Evolutionary conservation across 2,888 invertebrate genomes (phyloP), one percentile per base, ranked within the genome.

Genomic region (Drosophila kuntzei): DNA sequence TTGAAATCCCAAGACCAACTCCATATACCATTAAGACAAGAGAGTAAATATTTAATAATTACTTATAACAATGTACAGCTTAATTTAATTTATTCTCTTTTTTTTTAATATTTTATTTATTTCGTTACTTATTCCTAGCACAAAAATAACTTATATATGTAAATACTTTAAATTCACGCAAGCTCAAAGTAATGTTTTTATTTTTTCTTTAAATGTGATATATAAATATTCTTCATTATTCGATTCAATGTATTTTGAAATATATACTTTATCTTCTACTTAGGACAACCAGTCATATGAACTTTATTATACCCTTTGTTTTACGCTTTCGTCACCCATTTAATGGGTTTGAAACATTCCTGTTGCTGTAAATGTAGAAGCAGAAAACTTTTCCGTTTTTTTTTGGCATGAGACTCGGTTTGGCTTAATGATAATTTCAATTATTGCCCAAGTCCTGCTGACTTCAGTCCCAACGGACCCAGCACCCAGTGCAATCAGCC

Each of bases 391-490:
- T 62, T 62, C n/a, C 8, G 18, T 12, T 18, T 7, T 32, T 12
- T 64, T 69, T 66, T 77, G 72, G 59, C 72, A 85, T 72, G 62
- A 62, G 80, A 65, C 68, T 76, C 62, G 60, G 54, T 29, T 71
- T 67, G 75, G 78, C 89, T 87, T 89, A 88, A 88, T 88, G 89
- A 83, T 77, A 72, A 71, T 83, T 87, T 89, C 84, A 87, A 83
- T 88, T 83, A 88, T 83, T 75, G 77, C 63, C 75, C 69, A 63
- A 66, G 71, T 67, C 55, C 76, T 44, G 39, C 43, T 50, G 51
- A 49, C 55, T 51, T 34, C 49, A 32, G 34, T 32, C 22, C 12
- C 27, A 12, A 14, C 20, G 9, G 36, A 22, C 36, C 44, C 37
- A 14, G n/a, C 27, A 39, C 18, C 27, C 58, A 51, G 32, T 46